Conservation (phyloP, 2,113 vertebrate species). For the Salminus brasiliensis region DNA sequence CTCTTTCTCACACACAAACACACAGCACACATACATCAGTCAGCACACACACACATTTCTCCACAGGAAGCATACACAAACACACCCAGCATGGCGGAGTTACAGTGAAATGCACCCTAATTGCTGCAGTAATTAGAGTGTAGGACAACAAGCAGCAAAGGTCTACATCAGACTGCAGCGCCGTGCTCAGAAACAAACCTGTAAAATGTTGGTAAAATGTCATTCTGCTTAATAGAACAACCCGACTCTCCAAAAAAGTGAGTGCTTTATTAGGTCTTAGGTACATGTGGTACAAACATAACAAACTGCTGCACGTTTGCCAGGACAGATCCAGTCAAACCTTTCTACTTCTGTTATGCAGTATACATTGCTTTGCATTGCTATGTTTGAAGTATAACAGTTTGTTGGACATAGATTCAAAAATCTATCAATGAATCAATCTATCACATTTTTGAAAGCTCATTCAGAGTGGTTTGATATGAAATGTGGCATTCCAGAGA, state of each 20-base stretch:
- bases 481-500: too few relatives aligned
- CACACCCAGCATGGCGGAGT: not conserved
- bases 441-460: too few relatives aligned
- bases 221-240: not conserved
- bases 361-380: not conserved
- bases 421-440: too few relatives aligned
- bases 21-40: not conserved
- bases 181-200: not conserved
- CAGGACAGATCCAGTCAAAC: not conserved
- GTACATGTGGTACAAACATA: not conserved
- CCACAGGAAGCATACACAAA: not conserved
- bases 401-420: too few relatives aligned
- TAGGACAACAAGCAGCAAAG: not conserved
- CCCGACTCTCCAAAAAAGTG: not conserved
- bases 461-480: too few relatives aligned
- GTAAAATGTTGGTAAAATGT: constrained; percentile 3
- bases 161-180: not conserved
- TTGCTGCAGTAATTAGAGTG: not conserved
- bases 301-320: not conserved
- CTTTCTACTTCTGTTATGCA: not conserved
- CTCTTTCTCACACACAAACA: constrained; percentile 26
- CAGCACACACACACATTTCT: not conserved
- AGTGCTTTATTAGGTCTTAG: constrained; percentile 24
- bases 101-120: constrained; percentile 5
- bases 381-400: not conserved